Evolutionary conservation across 2,797 vertebrate species (phyloP).

Genomic region (Bovichtus variegatus): DNA sequence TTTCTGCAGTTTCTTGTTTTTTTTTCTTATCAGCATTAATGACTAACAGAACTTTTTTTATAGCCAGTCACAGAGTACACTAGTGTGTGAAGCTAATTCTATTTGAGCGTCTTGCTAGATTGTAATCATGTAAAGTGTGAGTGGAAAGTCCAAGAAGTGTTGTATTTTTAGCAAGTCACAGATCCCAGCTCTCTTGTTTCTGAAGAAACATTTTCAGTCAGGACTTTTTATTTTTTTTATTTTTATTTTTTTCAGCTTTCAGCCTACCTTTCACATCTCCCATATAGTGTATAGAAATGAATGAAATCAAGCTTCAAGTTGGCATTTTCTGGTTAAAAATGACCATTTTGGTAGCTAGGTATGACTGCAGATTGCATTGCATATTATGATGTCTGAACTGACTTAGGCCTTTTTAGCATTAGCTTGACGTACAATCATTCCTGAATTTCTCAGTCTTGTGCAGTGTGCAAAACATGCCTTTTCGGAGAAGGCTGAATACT

Average conservation of each 20-base stretch:
- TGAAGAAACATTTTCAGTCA: slow-evolving; percentile 8
- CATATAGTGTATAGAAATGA: neutral
- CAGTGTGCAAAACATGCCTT: too few species aligned
- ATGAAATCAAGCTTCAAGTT: neutral
- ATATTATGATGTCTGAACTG: neutral
- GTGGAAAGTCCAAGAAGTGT: slow-evolving; percentile 12
- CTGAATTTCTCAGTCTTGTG: slow-evolving; percentile 1
- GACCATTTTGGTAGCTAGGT: neutral
- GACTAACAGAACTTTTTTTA: slow-evolving; percentile 48
- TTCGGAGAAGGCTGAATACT: too few species aligned
- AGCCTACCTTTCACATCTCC: neutral
- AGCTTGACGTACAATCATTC: neutral
- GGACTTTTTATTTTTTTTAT: neutral
- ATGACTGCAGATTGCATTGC: neutral
- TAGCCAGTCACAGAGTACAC: slow-evolving; percentile 23
- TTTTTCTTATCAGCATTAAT: slow-evolving; percentile 37
- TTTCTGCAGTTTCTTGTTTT: slow-evolving; percentile 23
- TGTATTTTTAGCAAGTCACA: slow-evolving; percentile 35
- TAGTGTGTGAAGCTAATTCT: slow-evolving; percentile 48
- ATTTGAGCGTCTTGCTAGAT: slow-evolving; percentile 35
- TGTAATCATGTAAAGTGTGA: slow-evolving; percentile 32
- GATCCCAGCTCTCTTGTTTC: slow-evolving; percentile 15
- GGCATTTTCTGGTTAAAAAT: neutral
- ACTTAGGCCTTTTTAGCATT: neutral
- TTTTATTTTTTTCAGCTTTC: neutral